Evolutionary conservation across 2,113 vertebrate genomes (phyloP).

Genomic region (Irena cyanogastra): DNA sequence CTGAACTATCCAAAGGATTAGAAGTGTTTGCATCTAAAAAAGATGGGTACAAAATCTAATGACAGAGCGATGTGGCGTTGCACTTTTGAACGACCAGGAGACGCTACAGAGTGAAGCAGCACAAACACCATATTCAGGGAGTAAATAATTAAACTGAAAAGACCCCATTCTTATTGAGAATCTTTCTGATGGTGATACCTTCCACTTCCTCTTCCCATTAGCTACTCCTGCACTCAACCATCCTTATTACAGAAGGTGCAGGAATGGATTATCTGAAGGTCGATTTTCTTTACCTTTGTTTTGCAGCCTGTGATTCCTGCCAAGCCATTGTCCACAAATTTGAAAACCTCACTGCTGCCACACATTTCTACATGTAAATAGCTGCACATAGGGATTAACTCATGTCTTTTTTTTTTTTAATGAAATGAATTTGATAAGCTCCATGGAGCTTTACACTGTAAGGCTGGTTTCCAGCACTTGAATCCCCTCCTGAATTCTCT

Average conservation of each 20-base stretch:
- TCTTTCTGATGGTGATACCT: background rate
- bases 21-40: background rate
- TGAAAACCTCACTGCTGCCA: background rate
- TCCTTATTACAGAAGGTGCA: background rate
- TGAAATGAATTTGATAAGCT: background rate
- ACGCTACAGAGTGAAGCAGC: background rate
- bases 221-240: background rate
- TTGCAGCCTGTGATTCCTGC: background rate
- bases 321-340: background rate
- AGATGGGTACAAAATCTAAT: background rate
- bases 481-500: background rate
- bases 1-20: background rate
- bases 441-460: background rate
- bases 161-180: background rate
- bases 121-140: background rate
- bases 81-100: too few relatives aligned
- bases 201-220: background rate
- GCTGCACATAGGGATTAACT: background rate
- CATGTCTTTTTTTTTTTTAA: background rate
- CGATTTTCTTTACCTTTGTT: background rate
- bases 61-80: too few relatives aligned
- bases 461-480: background rate
- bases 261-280: background rate
- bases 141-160: background rate
- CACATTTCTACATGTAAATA: background rate